Evolutionary conservation across 2,888 invertebrate genomes (phyloP), one percentile per base, ranked within the genome.

Genomic region (Notodonta dromedarius): DNA sequence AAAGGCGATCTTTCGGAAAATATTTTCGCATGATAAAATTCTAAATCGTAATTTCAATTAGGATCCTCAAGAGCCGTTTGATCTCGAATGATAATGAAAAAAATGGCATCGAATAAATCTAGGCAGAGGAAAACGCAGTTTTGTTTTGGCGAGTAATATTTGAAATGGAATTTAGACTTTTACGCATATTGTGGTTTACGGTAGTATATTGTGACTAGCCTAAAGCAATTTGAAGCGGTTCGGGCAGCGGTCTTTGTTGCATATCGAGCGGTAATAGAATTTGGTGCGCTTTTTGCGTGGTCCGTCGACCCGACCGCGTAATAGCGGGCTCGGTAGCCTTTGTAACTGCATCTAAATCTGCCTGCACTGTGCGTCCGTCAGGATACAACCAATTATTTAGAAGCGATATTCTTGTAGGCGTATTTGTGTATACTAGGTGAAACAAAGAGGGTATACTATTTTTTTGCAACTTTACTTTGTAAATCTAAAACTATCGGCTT

Each of bases 241-340:
- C 80, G 84, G 79, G 80, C 84, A 84, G 90, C 84, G 93, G 91
- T 91, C 93, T 93, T 92, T 92, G 93, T 93, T 93, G 92, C 89
- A 91, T 93, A 93, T 93, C 89, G 88, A 85, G 79, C 84, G 83
- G 91, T 93, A 93, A 93, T 93, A 92, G 93, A 93, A 93, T 93
- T 93, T 90, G 90, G 91, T 86, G 79, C 88, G 91, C 90, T 93
- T 93, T 93, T 93, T 93, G 91, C 89, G 88, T 82, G 87, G 88
- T 84, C 83, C 83, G 79, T 83, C 82, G 83, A 83, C 83, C 79
- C 65, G 67, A 80, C 87, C 87, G 83, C 87, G 88, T 89, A 91
- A 91, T 90, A 85, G 87, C 86, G 74, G 79, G 85, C 87, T 89
- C 87, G 86, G 88, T 86, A 87, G 90, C 91, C 88, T 91, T 89